Conservation (phyloP, 2,888 invertebrate species). For the Melieria omissa region DNA sequence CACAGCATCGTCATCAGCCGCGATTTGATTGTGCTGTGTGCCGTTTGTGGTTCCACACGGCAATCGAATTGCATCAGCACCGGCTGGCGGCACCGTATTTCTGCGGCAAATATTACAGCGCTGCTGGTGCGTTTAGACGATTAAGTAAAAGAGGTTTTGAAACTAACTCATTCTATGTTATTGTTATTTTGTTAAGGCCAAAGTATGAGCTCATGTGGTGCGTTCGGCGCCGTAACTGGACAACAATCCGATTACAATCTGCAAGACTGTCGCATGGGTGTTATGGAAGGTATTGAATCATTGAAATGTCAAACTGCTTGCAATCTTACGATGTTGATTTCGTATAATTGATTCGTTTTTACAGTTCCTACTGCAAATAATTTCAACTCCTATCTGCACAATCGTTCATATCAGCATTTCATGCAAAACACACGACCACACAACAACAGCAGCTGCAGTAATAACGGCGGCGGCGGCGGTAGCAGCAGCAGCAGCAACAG, state of each 20-base stretch:
- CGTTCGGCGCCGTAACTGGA: constrained; percentile 9
- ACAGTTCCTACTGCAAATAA: constrained; percentile 25
- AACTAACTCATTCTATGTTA: neutral
- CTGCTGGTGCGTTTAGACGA: neutral
- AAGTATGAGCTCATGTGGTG: neutral
- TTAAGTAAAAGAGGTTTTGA: neutral
- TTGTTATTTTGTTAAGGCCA: neutral
- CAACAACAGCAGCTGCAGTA: too few species aligned
- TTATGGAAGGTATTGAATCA: constrained; percentile 49
- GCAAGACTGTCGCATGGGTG: constrained; percentile 56
- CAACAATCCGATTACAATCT: constrained; percentile 50
- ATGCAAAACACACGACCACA: too few species aligned
- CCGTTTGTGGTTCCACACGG: constrained; percentile 59
- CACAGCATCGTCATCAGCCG: constrained; percentile 58
- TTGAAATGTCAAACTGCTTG: neutral
- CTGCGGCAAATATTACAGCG: constrained; percentile 58
- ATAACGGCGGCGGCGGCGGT: neutral
- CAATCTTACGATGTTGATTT: neutral
- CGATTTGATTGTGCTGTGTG: constrained; percentile 61
- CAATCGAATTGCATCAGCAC: constrained; percentile 58
- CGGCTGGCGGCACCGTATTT: constrained; percentile 59
- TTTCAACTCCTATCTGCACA: constrained; percentile 20
- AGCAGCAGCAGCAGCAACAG: constrained; percentile 8
- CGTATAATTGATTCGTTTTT: neutral
- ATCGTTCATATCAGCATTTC: constrained; percentile 21